Evolutionary conservation across 2,797 vertebrate genomes (phyloP).

Genomic region (Ambastaia sidthimunki): DNA sequence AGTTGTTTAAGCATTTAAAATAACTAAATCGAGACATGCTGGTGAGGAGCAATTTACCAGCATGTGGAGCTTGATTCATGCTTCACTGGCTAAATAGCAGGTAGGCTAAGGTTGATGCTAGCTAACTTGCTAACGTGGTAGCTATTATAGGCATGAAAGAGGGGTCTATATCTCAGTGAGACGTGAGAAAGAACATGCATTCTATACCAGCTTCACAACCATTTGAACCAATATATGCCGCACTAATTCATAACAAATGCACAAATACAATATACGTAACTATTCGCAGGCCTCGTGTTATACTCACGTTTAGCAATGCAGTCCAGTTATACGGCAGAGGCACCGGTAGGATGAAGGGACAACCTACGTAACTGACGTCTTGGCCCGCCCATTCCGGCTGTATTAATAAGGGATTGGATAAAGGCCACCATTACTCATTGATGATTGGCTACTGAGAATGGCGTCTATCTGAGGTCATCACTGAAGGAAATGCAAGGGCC

Average conservation of each 20-base stretch:
- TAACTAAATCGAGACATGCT: not conserved
- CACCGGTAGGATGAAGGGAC: slow-evolving; percentile 57
- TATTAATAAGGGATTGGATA: slow-evolving; percentile 63
- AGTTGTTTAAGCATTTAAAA: not conserved
- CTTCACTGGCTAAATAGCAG: slow-evolving; percentile 23
- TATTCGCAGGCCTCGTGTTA: slow-evolving; percentile 6
- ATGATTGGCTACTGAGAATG: slow-evolving; percentile 62
- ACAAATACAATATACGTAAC: slow-evolving; percentile 36
- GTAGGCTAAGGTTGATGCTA: slow-evolving; percentile 48
- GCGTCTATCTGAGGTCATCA: slow-evolving; percentile 22
- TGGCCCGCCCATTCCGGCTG: slow-evolving; percentile 62
- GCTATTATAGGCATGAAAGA: not conserved
- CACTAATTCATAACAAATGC: not conserved
- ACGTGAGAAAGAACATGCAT: not conserved
- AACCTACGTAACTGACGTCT: slow-evolving; percentile 66
- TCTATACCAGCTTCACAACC: not conserved
- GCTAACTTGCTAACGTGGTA: slow-evolving; percentile 37
- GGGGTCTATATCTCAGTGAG: not conserved
- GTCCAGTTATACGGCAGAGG: slow-evolving; percentile 57
- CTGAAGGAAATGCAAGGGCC: slow-evolving; percentile 3
- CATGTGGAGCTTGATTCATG: slow-evolving; percentile 19
- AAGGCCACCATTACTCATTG: accelerated
- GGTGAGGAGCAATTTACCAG: not conserved
- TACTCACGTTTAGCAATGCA: slow-evolving; percentile 63
- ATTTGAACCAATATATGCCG: not conserved